Percentiles rank a stretch among this genome's conserved stretches.
These are phyloP conservation scores for Papilio xuthus DNA, from an alignment of 1,140 invertebrate species.

Conservation along the genomic window DNA sequence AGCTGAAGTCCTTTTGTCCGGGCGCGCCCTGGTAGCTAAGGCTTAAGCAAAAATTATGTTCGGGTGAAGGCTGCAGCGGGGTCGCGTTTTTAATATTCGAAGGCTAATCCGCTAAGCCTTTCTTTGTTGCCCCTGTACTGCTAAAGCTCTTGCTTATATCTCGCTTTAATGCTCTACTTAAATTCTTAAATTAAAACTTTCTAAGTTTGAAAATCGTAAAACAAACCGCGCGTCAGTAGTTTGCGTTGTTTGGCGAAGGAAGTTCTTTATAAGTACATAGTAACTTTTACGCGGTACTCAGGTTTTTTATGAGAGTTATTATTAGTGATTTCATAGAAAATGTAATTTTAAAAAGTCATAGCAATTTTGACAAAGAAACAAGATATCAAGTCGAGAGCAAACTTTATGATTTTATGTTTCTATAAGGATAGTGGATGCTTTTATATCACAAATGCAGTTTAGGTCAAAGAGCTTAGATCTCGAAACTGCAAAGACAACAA, in stretches of 20 bases:
- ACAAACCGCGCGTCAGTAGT: slow-evolving; percentile 5
- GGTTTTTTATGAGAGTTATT: not conserved
- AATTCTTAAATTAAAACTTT: slow-evolving; percentile 26
- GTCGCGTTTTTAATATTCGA: slow-evolving; percentile 25
- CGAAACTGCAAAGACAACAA: not conserved
- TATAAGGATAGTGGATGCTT: not conserved
- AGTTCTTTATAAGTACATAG: not conserved
- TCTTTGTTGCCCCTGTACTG: slow-evolving; percentile 12
- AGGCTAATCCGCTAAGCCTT: slow-evolving; percentile 25
- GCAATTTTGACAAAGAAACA: not conserved
- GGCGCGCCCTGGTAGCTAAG: not conserved
- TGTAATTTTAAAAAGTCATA: not conserved
- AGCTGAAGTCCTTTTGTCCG: slow-evolving; percentile 9
- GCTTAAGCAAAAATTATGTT: slow-evolving; percentile 14
- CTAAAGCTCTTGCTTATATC: not conserved
- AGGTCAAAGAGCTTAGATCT: not conserved
- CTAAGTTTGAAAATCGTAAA: slow-evolving; percentile 9
- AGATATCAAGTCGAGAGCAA: not conserved
- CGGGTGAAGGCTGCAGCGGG: not conserved
- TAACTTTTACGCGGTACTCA: not conserved
- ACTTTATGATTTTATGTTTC: not conserved
- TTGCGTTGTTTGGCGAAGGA: slow-evolving; percentile 5
- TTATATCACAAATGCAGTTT: not conserved
- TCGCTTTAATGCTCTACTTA: slow-evolving; percentile 16
- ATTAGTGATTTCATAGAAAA: not conserved